Conservation (phyloP, 2,888 invertebrate species). For the Ormia ochracea region DNA sequence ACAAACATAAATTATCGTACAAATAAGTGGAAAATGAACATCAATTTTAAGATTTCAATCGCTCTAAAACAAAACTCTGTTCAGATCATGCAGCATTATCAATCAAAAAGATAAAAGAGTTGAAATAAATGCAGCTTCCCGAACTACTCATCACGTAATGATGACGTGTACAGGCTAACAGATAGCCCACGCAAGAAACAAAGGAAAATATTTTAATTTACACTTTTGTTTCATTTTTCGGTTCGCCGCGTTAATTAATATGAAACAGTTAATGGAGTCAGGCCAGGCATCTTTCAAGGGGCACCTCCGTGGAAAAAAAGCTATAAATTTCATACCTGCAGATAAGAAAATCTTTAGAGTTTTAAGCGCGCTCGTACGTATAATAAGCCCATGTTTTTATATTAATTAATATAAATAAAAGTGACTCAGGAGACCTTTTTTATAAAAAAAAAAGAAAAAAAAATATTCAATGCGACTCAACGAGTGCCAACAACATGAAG, state of each 20-base stretch:
- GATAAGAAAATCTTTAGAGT: conserved; percentile 44
- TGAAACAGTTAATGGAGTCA: conserved; percentile 34
- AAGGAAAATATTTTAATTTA: not conserved
- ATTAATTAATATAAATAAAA: conserved; percentile 58
- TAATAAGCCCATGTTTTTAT: conserved; percentile 57
- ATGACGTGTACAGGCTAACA: too few relatives aligned
- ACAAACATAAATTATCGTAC: too few relatives aligned
- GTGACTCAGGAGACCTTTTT: conserved; percentile 47
- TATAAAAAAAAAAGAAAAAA: too few relatives aligned
- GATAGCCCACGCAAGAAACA: not conserved
- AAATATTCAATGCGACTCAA: not conserved
- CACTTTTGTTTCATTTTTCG: not conserved
- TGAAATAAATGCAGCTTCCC: too few relatives aligned
- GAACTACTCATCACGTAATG: too few relatives aligned
- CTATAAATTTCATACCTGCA: conserved; percentile 28
- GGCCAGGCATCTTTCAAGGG: conserved; percentile 38
- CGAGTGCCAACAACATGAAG: not conserved
- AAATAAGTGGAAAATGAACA: too few relatives aligned
- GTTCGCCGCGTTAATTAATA: conserved; percentile 41
- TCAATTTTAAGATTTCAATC: too few relatives aligned
- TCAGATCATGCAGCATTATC: too few relatives aligned
- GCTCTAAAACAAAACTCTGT: too few relatives aligned
- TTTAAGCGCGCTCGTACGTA: conserved; percentile 43
- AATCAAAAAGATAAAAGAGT: too few relatives aligned
- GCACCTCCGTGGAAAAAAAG: conserved; percentile 16